A percentile compares a stretch with the other conserved stretches of the same genome.
phyloP scores from a whole-genome alignment of 2,888 invertebrate species.

The Trypoxylon attenuatum region DNA sequence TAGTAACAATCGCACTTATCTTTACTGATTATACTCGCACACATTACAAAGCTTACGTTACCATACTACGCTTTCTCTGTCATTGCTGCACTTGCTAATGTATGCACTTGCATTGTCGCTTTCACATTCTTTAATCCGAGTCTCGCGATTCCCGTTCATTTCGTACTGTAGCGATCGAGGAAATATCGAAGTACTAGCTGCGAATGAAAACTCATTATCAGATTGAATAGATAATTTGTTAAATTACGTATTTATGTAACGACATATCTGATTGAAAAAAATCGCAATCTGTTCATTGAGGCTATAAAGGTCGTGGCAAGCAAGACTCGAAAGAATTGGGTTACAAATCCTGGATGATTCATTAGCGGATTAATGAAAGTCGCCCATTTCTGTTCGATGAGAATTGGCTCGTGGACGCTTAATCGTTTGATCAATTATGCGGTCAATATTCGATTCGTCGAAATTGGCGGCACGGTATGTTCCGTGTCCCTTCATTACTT shows the following conservation, averaged over 20 bases:
- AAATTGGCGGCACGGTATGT: slow-evolving; percentile 36
- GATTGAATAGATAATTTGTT: background rate
- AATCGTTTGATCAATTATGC: slow-evolving; percentile 22
- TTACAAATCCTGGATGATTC: slow-evolving; percentile 26
- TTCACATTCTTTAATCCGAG: background rate
- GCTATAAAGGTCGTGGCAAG: background rate
- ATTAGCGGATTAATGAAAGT: slow-evolving; percentile 42
- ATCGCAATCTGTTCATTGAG: background rate
- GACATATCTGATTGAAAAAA: background rate
- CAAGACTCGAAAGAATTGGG: slow-evolving; percentile 14
- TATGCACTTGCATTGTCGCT: background rate
- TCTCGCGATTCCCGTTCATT: slow-evolving; percentile 9
- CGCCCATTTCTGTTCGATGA: slow-evolving; percentile 3
- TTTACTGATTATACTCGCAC: background rate
- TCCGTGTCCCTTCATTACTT: slow-evolving; percentile 32
- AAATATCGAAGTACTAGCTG: slow-evolving; percentile 20
- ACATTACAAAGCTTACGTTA: no score
- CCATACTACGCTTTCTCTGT: background rate
- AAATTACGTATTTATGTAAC: background rate
- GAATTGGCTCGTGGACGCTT: slow-evolving; percentile 23
- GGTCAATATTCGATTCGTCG: slow-evolving; percentile 44
- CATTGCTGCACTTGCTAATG: background rate
- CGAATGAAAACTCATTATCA: background rate
- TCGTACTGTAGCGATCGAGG: slow-evolving; percentile 37
- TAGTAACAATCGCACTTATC: background rate